phyloP scores from a whole-genome alignment of 1,140 invertebrate genomes.

The Acyrthosiphon pisum region DNA sequence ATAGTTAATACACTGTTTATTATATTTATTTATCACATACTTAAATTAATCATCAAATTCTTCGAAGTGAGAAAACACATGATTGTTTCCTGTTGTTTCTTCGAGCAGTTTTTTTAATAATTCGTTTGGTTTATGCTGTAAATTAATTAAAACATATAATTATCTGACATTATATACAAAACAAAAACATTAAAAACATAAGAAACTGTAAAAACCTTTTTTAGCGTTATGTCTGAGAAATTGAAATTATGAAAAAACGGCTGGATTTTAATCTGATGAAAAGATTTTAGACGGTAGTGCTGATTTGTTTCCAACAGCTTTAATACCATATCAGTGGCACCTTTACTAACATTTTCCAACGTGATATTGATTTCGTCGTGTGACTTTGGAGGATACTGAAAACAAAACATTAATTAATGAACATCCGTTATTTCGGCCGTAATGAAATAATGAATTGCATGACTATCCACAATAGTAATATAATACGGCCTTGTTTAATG shows the following conservation, averaged over 20 bases:
- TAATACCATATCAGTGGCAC: neutral
- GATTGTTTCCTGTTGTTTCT: neutral
- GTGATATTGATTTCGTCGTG: neutral
- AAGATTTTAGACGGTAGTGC: neutral
- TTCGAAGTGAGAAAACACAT: neutral
- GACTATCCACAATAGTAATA: neutral
- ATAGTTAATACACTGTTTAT: neutral
- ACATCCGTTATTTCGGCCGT: neutral
- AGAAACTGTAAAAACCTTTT: neutral
- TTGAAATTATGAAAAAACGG: conserved; percentile 43
- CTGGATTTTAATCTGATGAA: conserved; percentile 27
- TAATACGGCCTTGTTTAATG: conserved; percentile 22
- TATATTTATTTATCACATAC: neutral
- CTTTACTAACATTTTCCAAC: neutral
- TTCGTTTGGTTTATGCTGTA: conserved; percentile 30
- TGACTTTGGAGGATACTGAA: conserved; percentile 43
- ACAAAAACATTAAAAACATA: neutral
- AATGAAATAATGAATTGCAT: conserved; percentile 17
- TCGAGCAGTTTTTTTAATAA: neutral
- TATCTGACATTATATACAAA: neutral
- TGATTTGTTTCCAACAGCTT: conserved; percentile 37
- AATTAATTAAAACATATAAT: neutral
- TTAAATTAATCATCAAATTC: conserved; percentile 29
- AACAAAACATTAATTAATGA: conserved; percentile 23
- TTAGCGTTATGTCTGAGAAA: conserved; percentile 23